phyloP scores from a whole-genome alignment of 2,113 vertebrate genomes.

The Dipodomys spectabilis region DNA sequence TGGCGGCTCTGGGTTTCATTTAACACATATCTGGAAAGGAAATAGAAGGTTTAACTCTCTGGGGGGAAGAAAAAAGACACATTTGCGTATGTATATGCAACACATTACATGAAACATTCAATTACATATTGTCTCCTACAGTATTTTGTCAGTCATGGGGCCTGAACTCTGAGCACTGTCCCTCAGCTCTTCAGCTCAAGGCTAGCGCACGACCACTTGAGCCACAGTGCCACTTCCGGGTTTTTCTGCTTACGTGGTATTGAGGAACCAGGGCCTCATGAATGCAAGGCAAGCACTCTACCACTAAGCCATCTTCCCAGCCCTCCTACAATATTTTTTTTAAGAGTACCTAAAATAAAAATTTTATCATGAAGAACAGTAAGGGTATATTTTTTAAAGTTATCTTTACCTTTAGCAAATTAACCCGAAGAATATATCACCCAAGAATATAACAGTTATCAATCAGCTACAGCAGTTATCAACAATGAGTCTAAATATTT shows the following conservation, averaged over 20 bases:
- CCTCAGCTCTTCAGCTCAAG: too few species aligned
- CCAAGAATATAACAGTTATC: not conserved
- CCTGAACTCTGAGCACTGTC: too few species aligned
- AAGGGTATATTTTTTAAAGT: not conserved
- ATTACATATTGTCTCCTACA: not conserved
- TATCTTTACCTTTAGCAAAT: constrained; percentile 27
- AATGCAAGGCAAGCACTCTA: too few species aligned
- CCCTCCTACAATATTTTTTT: not conserved
- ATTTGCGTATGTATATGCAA: not conserved
- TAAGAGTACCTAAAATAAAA: constrained; percentile 43
- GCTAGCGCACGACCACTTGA: too few species aligned
- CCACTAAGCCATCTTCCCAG: too few species aligned
- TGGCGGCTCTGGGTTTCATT: constrained; percentile 96
- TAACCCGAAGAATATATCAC: not conserved
- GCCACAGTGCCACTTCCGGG: too few species aligned
- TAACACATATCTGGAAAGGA: constrained; percentile 92
- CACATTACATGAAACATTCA: not conserved
- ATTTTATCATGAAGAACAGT: constrained; percentile 37
- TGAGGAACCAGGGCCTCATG: too few species aligned
- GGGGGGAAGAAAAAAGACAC: not conserved
- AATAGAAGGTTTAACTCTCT: constrained; percentile 44
- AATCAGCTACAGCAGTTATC: constrained; percentile 1
- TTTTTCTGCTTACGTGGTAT: too few species aligned
- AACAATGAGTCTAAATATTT: constrained; percentile 28
- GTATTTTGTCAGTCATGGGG: not conserved